A percentile compares a stretch with the other conserved stretches of the same genome.
These are phyloP conservation scores for Andrena hattorfiana DNA, from an alignment of 2,888 invertebrate species.

Conservation along the genomic window DNA sequence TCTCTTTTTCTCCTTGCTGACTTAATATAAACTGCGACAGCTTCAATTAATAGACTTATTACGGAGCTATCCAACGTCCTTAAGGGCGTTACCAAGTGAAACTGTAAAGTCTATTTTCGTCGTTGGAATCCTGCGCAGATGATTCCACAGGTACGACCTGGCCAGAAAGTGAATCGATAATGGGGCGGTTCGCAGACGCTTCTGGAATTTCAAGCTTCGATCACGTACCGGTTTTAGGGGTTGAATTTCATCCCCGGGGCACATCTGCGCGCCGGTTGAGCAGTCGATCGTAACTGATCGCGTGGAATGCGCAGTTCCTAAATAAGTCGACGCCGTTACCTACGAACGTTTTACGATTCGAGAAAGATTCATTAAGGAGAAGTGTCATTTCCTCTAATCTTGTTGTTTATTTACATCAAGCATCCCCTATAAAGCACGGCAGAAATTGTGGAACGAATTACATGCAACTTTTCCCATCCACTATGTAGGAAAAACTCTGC, in stretches of 20 bases:
- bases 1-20: not conserved
- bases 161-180: conserved; percentile 61
- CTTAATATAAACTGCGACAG: not conserved
- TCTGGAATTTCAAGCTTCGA: conserved; percentile 51
- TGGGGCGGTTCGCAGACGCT: conserved; percentile 56
- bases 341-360: not conserved
- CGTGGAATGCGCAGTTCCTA: not conserved
- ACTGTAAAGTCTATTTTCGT: not conserved
- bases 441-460: not conserved
- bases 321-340: not conserved
- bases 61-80: not conserved
- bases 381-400: not conserved
- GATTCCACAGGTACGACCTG: conserved; percentile 37
- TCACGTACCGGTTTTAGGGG: not conserved
- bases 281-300: conserved; percentile 2
- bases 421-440: not conserved
- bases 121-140: conserved; percentile 46
- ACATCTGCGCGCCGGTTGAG: not conserved
- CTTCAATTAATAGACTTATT: not conserved
- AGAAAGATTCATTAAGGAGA: too few relatives aligned
- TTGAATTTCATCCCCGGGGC: not conserved
- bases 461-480: not conserved
- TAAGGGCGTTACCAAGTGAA: too few relatives aligned
- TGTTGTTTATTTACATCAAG: conserved; percentile 1
- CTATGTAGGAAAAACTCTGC: too few relatives aligned